Base-by-base conservation (phyloP, 2,113 vertebrate genomes). In the Grammomys surdaster region DNA sequence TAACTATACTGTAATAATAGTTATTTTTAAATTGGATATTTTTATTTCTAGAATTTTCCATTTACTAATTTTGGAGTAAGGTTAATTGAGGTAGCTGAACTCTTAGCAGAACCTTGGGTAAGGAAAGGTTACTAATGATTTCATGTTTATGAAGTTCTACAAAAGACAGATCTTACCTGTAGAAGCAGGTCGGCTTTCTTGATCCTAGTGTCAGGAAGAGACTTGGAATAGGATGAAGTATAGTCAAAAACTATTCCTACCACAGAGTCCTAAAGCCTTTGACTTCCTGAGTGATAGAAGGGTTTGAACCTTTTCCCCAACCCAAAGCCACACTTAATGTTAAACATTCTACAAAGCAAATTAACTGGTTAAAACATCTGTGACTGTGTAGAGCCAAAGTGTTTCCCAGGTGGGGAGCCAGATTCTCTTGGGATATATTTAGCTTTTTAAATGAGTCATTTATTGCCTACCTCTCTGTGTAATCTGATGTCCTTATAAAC, bases 1-100 rank as follows among this genome's bases (percentile, higher is more conserved):
- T 51, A 67, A 80, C 75, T n/a, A 65, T n/a, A 65, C 33, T 67
- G 5, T 65, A 65, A 78, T 67, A 84, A 40, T 43, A 92, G 51
- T 73, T 60, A 58, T 91, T 84, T 92, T n/a, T 85, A 92, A 86
- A 72, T 20, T 67, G n/a, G 43, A 19, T 69, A 56, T 91, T 91
- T 91, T 91, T 73, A 73, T 73, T 92, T 92, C 78, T 92, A 78
- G 40, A 92, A 84, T 84, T 84, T 84, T 63, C 28, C 82, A 86
- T 86, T 65, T 65, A 86, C 60, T 85, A 67, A 65, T 86, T 86
- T 67, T 67, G 28, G 60, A 48, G 40, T 33, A 43, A 86, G 40
- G 60, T 86, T 67, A 86, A 20, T 7, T 20, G 60, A 48, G 40
- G 82, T 33, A 86, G 82, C 82, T 67, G 60, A 86, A 67, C 33